Evolutionary conservation across 2,113 vertebrate genomes (phyloP), one percentile per base, ranked within the genome.

Genomic region (Trinectes maculatus): DNA sequence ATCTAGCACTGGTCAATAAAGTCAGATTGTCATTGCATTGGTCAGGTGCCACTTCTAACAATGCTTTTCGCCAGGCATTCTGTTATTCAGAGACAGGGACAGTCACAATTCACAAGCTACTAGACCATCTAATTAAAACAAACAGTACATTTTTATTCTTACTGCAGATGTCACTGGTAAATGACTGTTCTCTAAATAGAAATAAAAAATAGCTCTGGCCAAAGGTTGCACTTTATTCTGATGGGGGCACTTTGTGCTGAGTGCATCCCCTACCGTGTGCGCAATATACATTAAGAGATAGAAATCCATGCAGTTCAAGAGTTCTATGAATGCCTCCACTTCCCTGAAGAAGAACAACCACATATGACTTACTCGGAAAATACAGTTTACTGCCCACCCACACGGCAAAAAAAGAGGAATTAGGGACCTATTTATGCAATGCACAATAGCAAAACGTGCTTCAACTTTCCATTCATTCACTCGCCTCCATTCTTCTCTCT

Each of bases 341-440:
- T 83, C 87, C 83, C 86, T 79, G 34, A 85, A 80, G 87, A 89
- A 74, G 77, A 87, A 89, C 85, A 87, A 86, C 69, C 76, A 79
- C 83, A 78, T 82, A 85, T 78, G 73, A 86, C 63, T 84, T 57
- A 37, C 63, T 81, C 63, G 72, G 83, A 88, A 86, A 87, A 87
- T 83, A 54, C 61, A 80, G 64, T 86, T 87, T 74, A 84, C 59
- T 64, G 55, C 67, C 77, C 85, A 84, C 87, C 80, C 74, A 85
- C 86, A 61, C 80, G 61, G 59, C 1, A 80, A 71, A 81, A 43
- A 80, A 81, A 57, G 79, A 87, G 69, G 70, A 86, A 76, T 82
- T 76, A 80, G 79, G 72, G 80, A 80, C 71, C 57, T 77, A 83
- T 85, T 82, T 76, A 82, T 83, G 65, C 43, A 68, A 73, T 57